Conservation (phyloP, 1,140 invertebrate species). For the Cheumatopsyche charites region DNA sequence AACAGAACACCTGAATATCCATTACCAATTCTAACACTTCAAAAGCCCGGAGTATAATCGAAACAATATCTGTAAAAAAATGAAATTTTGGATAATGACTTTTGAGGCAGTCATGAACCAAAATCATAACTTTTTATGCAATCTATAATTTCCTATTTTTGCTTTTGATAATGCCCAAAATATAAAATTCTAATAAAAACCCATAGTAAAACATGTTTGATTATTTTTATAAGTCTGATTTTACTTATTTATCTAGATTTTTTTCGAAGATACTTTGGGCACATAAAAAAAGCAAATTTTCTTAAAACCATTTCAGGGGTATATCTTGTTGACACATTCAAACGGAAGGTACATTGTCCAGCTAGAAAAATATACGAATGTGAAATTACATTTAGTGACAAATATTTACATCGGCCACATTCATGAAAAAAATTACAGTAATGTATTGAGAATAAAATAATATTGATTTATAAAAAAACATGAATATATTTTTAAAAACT, state of each 20-base stretch:
- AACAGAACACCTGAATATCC: constrained; percentile 30
- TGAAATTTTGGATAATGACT: constrained; percentile 14
- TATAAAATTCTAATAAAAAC: not conserved
- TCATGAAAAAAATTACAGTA: not conserved
- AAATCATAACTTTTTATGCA: not conserved
- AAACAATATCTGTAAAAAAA: constrained; percentile 16
- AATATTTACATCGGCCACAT: not conserved
- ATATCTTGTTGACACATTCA: too few relatives aligned
- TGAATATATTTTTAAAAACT: too few relatives aligned
- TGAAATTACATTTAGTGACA: constrained; percentile 2
- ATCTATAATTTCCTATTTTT: not conserved
- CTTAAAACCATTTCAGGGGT: too few relatives aligned
- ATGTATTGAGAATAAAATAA: too few relatives aligned
- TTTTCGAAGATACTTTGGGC: constrained; percentile 11
- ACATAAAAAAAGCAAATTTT: constrained; percentile 5
- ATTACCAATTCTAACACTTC: constrained; percentile 2
- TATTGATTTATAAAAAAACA: not conserved
- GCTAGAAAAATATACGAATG: constrained; percentile 5
- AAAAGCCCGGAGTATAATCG: not conserved
- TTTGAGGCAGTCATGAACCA: not conserved
- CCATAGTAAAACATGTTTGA: too few relatives aligned
- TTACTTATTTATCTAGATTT: too few relatives aligned
- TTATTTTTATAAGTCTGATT: too few relatives aligned
- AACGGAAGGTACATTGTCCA: not conserved
- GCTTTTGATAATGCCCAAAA: constrained; percentile 17